Evolutionary conservation across 2,888 invertebrate genomes (phyloP).

Genomic region (Heliconius ismenius): DNA sequence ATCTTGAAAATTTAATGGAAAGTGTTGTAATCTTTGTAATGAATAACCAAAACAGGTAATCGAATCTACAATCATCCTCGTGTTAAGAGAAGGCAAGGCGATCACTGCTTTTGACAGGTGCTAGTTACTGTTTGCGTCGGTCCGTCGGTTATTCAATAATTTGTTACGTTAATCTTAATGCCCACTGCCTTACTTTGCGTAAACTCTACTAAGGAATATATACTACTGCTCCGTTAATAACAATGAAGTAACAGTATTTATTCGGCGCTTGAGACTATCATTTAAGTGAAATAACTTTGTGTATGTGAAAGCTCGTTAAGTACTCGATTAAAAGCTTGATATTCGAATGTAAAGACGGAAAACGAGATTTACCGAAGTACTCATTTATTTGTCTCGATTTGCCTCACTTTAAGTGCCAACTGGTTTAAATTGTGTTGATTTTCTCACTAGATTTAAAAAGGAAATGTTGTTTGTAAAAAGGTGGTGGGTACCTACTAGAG

Average conservation of each 20-base stretch:
- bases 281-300: constrained; percentile 14
- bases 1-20: background rate
- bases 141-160: constrained; percentile 13
- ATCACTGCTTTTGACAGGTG: constrained; percentile 14
- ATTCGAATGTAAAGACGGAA: constrained; percentile 17
- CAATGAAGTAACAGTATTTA: constrained; percentile 23
- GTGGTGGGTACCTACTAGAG: background rate
- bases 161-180: constrained; percentile 31
- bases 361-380: constrained; percentile 18
- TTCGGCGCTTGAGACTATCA: constrained; percentile 27
- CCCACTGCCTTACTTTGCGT: constrained; percentile 33
- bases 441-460: constrained; percentile 25
- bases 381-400: constrained; percentile 23
- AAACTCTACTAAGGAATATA: constrained; percentile 33
- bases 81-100: background rate
- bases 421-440: constrained; percentile 27
- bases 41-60: background rate
- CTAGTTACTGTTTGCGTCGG: constrained; percentile 7
- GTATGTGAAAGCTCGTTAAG: constrained; percentile 16
- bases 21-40: background rate
- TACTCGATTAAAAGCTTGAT: constrained; percentile 10
- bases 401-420: constrained; percentile 20
- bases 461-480: constrained; percentile 20
- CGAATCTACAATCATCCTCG: background rate
- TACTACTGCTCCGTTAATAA: constrained; percentile 30